Evolutionary conservation across 1,140 invertebrate species (phyloP), one percentile per base, ranked within the genome.

Genomic region (Ganaspis sp.): DNA sequence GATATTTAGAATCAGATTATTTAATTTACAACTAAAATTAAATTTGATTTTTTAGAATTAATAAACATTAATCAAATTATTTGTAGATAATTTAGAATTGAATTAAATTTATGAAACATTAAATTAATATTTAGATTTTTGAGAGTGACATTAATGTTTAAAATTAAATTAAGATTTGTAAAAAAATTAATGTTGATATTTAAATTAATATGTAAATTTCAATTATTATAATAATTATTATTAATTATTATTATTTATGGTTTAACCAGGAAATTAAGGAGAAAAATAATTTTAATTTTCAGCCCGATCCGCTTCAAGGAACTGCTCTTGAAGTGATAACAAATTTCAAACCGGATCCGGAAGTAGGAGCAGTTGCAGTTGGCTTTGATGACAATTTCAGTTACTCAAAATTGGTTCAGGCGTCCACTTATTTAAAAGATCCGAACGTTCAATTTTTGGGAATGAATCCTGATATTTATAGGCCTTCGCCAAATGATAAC

Each of bases 301-400:
- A 94, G 93, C 92, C 93, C 34, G 94, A 94, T 83, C 82, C 87
- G 77, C 89, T 93, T n/a, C 89, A 87, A 77, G 79, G 75, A n/a
- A 83, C 83, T 17, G 86, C 79, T 15, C 80, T 91, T 0, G 87
- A 91, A n/a, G 81, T 93, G 49, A 76, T 92, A 23, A 85, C 84
- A 69, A 83, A 91, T 38, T 91, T 94, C 78, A 85, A 94, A 29
- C 88, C 94, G 12, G 95, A 97, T 83, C 92, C 94, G 4, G 94
- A 98, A 82, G 95, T 99, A 70, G 95, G 94, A n/a, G 97, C 97
- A 37, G 98, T 99, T 0, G 92, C 98, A 8, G 96, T 98, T 58
- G 97, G 97, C 34, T 98, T 98, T 91, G 98, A 99, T 92, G 93
- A 95, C 58, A 94, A 98, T 90, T 94, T 99, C 75, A 98, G 95